Percentiles rank a stretch among this genome's conserved stretches.
Evolutionary conservation across 1,140 invertebrate genomes (phyloP).

Genomic region (Daktulosphaira vitifoliae): DNA sequence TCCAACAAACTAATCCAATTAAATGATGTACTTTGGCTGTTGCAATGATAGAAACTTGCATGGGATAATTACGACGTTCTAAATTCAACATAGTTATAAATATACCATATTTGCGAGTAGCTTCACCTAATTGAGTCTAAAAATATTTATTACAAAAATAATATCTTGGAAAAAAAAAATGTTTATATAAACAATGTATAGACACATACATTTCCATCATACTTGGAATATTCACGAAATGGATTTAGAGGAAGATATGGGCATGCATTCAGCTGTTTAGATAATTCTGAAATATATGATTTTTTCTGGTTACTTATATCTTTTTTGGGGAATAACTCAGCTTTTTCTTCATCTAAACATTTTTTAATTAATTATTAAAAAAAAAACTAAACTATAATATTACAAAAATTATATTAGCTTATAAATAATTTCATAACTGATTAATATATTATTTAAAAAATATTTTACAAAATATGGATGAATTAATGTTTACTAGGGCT

Average conservation of each 20-base stretch:
- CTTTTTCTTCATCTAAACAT: slow-evolving; percentile 52
- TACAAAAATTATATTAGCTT: slow-evolving; percentile 38
- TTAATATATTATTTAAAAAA: not conserved
- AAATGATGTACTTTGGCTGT: slow-evolving; percentile 82
- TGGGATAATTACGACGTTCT: slow-evolving; percentile 70
- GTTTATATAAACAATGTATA: slow-evolving; percentile 29
- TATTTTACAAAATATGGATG: not conserved
- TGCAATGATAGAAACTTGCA: slow-evolving; percentile 68
- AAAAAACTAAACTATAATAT: slow-evolving; percentile 22
- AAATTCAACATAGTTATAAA: slow-evolving; percentile 78
- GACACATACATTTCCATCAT: slow-evolving; percentile 73
- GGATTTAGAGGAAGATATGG: slow-evolving; percentile 69
- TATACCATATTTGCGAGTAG: slow-evolving; percentile 70
- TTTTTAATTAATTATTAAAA: slow-evolving; percentile 30
- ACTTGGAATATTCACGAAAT: slow-evolving; percentile 81
- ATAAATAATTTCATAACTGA: not conserved
- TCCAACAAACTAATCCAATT: slow-evolving; percentile 87
- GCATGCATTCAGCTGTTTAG: slow-evolving; percentile 64
- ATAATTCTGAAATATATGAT: slow-evolving; percentile 51
- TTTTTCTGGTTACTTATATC: slow-evolving; percentile 47
- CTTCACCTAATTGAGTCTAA: slow-evolving; percentile 61
- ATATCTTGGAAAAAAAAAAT: slow-evolving; percentile 16
- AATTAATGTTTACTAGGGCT: too few species aligned
- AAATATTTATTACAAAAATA: slow-evolving; percentile 34
- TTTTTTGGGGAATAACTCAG: slow-evolving; percentile 57